phyloP scores from a whole-genome alignment of 37 sponge, comb jelly and placozoan species.

The Crambe crambe region DNA sequence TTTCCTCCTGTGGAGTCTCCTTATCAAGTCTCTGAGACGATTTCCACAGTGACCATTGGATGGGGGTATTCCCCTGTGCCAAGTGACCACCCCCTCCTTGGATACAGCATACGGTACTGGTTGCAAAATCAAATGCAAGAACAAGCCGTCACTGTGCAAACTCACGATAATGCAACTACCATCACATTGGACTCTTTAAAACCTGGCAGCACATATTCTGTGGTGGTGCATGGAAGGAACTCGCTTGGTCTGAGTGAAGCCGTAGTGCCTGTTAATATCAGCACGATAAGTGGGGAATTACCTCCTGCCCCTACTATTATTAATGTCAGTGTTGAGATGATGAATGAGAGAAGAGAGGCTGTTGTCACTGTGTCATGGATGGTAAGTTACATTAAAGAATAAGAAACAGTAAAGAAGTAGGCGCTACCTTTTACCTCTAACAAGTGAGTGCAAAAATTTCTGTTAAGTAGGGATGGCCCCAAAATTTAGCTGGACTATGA shows the following conservation, averaged over 20 bases:
- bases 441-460: too few species aligned
- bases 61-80: constrained; percentile 8
- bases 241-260: not conserved
- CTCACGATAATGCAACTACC: not conserved
- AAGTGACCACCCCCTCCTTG: not conserved
- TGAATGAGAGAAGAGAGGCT: not conserved
- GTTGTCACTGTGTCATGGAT: not conserved
- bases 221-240: not conserved
- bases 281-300: not conserved
- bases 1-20: not conserved
- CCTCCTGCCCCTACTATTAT: not conserved
- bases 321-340: not conserved
- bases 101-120: not conserved
- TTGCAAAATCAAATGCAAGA: not conserved
- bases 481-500: too few species aligned
- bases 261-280: not conserved
- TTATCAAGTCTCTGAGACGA: not conserved
- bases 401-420: not conserved
- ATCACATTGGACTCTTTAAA: not conserved
- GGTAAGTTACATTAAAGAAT: not conserved
- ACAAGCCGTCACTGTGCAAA: not conserved
- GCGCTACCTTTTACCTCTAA: not conserved
- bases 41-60: not conserved
- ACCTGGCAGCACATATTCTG: not conserved
- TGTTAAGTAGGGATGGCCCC: too few species aligned